These are phyloP conservation scores for Thalpophila matura DNA, from an alignment of 2,888 invertebrate genomes.

Conservation along the genomic window DNA sequence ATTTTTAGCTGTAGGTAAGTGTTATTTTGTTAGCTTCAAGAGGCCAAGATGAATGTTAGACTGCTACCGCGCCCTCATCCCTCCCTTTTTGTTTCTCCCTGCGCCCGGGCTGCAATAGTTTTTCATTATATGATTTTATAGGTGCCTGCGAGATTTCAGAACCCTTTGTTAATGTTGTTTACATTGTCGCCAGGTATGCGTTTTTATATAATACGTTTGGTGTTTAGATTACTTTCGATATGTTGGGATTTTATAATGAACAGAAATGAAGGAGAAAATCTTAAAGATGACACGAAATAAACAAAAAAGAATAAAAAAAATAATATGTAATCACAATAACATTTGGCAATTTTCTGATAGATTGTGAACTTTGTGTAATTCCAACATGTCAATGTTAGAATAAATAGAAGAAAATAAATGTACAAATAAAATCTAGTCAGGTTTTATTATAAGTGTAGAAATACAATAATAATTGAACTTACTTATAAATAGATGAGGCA, in stretches of 20 bases:
- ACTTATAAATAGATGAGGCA: too few relatives aligned
- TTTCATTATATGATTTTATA: constrained; percentile 88
- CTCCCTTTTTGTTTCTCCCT: constrained; percentile 85
- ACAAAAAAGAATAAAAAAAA: not conserved
- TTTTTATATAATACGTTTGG: constrained; percentile 84
- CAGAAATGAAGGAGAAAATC: not conserved
- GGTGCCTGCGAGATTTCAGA: constrained; percentile 89
- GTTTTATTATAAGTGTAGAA: constrained; percentile 36
- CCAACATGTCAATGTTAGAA: constrained; percentile 65
- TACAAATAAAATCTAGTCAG: constrained; percentile 30
- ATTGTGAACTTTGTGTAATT: constrained; percentile 31
- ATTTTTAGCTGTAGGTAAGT: constrained; percentile 89
- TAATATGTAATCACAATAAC: not conserved
- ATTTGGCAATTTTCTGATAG: not conserved
- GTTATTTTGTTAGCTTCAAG: constrained; percentile 90
- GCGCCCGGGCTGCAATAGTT: constrained; percentile 89
- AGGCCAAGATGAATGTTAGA: constrained; percentile 91
- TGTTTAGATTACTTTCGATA: constrained; percentile 70
- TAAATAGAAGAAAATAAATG: constrained; percentile 42
- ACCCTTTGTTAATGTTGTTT: constrained; percentile 90
- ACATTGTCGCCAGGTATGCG: constrained; percentile 91
- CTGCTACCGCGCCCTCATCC: constrained; percentile 87
- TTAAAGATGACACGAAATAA: not conserved
- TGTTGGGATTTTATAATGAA: constrained; percentile 63
- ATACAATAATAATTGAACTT: not conserved